Percentiles rank a stretch among this genome's conserved stretches.
These are phyloP conservation scores for Ephialtes manifestator DNA, from an alignment of 2,888 invertebrate species.

Conservation along the genomic window DNA sequence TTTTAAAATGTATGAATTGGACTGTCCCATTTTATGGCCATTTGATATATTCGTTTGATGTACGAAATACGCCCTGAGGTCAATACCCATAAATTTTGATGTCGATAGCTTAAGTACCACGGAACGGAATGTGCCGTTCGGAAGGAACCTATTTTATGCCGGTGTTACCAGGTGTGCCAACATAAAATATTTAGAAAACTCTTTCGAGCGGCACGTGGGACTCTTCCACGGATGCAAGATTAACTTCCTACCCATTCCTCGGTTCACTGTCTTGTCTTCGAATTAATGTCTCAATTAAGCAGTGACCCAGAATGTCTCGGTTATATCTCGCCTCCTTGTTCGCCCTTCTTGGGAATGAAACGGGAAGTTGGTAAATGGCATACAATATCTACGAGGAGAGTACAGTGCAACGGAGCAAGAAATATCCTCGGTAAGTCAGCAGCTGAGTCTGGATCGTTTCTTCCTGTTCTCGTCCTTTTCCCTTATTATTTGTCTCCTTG, in stretches of 20 bases:
- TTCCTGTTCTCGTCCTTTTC: conserved; percentile 36
- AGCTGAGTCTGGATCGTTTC: conserved; percentile 13
- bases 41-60: not conserved
- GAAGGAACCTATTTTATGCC: not conserved
- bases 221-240: conserved; percentile 49
- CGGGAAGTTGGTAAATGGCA: conserved; percentile 38
- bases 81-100: not conserved
- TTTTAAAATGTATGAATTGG: not conserved
- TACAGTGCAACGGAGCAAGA: conserved; percentile 38
- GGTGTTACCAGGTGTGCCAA: conserved; percentile 26
- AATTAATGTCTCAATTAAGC: conserved; percentile 74
- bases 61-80: not conserved
- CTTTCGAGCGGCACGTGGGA: conserved; percentile 13
- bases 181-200: conserved; percentile 44
- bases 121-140: not conserved
- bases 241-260: conserved; percentile 36
- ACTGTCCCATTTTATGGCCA: no score
- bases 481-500: conserved; percentile 33
- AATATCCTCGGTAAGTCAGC: conserved; percentile 56
- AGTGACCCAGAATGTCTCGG: conserved; percentile 71
- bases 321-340: conserved; percentile 58
- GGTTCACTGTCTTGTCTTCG: conserved; percentile 61
- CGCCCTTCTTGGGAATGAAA: conserved; percentile 45
- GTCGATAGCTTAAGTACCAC: not conserved
- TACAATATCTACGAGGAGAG: conserved; percentile 21